A percentile compares a stretch with the other conserved stretches of the same genome.
phyloP scores from a whole-genome alignment of 1,140 invertebrate species.

The Sarcophaga bullata region DNA sequence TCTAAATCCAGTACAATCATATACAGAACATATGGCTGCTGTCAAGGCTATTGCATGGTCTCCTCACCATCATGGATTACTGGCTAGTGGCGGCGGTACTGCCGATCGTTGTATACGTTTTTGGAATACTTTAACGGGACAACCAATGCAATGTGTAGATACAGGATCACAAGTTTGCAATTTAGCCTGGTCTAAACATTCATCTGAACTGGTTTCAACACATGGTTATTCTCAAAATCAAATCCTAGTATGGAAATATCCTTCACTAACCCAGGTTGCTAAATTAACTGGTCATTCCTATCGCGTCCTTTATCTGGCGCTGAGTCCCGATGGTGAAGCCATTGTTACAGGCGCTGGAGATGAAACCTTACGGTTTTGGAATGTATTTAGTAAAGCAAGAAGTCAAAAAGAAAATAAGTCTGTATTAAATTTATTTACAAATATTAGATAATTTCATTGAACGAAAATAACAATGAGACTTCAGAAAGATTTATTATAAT shows the following conservation, averaged over 20 bases:
- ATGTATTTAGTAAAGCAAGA: conserved; percentile 97
- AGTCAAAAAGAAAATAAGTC: conserved; percentile 96
- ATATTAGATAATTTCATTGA: conserved; percentile 59
- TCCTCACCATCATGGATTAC: conserved; percentile 96
- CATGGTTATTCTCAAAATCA: conserved; percentile 99
- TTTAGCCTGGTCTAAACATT: conserved; percentile 99
- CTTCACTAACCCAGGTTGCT: conserved; percentile 91
- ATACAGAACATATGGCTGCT: conserved; percentile 97
- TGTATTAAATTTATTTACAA: conserved; percentile 94
- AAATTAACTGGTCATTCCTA: conserved; percentile 98
- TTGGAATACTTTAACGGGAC: conserved; percentile 99
- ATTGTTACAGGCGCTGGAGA: conserved; percentile 99
- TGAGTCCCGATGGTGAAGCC: conserved; percentile 98
- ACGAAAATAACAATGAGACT: background rate
- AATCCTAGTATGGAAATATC: conserved; percentile 99
- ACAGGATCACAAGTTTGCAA: conserved; percentile 99
- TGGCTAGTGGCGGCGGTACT: conserved; percentile 98
- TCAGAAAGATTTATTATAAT: background rate
- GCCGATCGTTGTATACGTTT: conserved; percentile 98
- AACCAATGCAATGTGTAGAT: conserved; percentile 98
- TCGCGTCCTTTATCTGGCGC: conserved; percentile 95
- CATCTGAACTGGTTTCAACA: conserved; percentile 96
- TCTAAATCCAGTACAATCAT: conserved; percentile 90
- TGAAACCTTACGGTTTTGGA: conserved; percentile 99
- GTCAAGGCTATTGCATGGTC: conserved; percentile 99